Evolutionary conservation across 92 coral and sea anemone genomes (phyloP).

Genomic region (Actinostola sp.): DNA sequence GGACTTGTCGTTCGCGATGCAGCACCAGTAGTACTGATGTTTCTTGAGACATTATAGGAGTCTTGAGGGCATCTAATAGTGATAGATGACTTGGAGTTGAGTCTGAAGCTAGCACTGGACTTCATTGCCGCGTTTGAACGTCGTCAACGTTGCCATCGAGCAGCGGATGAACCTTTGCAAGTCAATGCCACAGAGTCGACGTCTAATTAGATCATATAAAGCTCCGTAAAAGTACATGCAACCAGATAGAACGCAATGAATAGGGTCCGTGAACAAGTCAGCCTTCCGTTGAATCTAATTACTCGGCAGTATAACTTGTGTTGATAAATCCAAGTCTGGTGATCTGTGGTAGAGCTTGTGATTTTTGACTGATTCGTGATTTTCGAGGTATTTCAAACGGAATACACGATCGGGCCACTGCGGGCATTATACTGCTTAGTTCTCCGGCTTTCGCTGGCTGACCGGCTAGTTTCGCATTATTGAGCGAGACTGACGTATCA

Average conservation of each 20-base stretch:
- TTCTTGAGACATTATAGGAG: background rate
- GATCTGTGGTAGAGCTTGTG: background rate
- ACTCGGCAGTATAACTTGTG: background rate
- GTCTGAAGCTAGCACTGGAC: slow-evolving; percentile 80
- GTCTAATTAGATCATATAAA: too few species aligned
- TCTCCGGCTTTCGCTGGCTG: slow-evolving; percentile 7
- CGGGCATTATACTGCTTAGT: slow-evolving; percentile 16
- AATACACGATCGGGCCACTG: background rate
- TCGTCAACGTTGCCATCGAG: slow-evolving; percentile 11
- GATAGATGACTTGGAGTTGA: slow-evolving; percentile 38
- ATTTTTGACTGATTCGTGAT: background rate
- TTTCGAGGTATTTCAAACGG: background rate
- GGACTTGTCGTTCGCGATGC: slow-evolving; percentile 14
- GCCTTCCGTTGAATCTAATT: slow-evolving; percentile 2
- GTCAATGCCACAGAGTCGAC: too few species aligned
- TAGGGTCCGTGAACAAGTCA: background rate
- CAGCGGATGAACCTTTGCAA: background rate
- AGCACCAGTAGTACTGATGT: background rate
- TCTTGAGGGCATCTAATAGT: slow-evolving; percentile 14
- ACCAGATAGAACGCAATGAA: background rate
- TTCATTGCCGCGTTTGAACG: slow-evolving; percentile 49
- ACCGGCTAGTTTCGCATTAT: slow-evolving; percentile 40
- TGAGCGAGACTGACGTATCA: slow-evolving; percentile 61
- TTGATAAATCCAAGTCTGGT: background rate
- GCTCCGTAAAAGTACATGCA: background rate